Percentiles rank a stretch among this genome's conserved stretches.
phyloP scores from a whole-genome alignment of 1,140 invertebrate species.

The Aradophagus sp. region DNA sequence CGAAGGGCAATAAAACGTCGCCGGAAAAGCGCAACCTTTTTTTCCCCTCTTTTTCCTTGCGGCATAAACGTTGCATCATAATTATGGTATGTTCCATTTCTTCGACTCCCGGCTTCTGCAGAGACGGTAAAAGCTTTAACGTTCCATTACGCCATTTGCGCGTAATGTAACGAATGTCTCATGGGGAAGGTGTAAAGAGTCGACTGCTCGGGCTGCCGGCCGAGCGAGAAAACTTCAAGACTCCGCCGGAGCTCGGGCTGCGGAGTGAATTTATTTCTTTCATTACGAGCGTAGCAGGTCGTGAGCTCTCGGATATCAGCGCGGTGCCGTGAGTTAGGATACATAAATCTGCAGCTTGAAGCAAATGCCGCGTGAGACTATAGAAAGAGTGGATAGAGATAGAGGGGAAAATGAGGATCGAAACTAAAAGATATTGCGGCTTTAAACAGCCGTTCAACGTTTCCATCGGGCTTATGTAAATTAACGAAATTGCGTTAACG shows the following conservation, averaged over 20 bases:
- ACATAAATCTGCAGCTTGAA: conserved; percentile 73
- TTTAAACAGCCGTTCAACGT: conserved; percentile 42
- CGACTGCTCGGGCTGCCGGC: conserved; percentile 48
- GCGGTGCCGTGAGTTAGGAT: conserved; percentile 71
- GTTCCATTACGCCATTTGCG: conserved; percentile 63
- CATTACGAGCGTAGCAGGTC: conserved; percentile 74
- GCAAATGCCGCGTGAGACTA: conserved; percentile 57
- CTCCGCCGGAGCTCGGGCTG: conserved; percentile 46
- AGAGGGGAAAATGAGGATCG: conserved; percentile 50
- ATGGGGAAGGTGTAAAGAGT: conserved; percentile 61
- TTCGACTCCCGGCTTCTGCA: conserved; percentile 46
- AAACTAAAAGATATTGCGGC: conserved; percentile 44
- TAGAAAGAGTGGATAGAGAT: conserved; percentile 51
- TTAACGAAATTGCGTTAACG: conserved; percentile 37
- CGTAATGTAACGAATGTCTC: conserved; percentile 64
- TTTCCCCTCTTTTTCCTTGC: conserved; percentile 11
- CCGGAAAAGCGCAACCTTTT: conserved; percentile 1
- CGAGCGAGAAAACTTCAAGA: conserved; percentile 55
- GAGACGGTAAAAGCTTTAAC: conserved; percentile 62
- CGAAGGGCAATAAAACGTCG: too few relatives aligned
- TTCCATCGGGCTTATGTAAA: conserved; percentile 43
- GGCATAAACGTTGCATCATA: conserved; percentile 47
- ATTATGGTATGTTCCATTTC: conserved; percentile 52
- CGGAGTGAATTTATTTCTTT: conserved; percentile 76
- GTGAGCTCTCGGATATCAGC: conserved; percentile 75